Evolutionary conservation across 1,140 invertebrate genomes (phyloP).

Genomic region (Zaprionus gabonicus): DNA sequence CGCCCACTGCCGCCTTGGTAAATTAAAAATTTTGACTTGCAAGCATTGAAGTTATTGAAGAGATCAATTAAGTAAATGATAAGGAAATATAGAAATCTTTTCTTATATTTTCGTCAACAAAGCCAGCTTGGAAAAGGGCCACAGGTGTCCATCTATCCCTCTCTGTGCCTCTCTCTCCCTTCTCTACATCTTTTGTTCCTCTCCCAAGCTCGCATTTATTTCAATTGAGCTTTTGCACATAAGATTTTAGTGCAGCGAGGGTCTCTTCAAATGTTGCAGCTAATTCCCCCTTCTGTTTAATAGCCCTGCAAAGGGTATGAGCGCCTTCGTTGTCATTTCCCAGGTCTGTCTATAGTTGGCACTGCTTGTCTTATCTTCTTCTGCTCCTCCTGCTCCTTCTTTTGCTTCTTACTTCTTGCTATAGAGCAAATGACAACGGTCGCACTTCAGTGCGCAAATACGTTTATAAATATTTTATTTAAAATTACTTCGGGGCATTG

Average conservation of each 20-base stretch:
- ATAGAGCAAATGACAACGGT: conserved; percentile 57
- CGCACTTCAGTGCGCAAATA: conserved; percentile 74
- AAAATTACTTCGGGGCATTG: conserved; percentile 74
- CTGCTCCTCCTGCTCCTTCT: conserved; percentile 6
- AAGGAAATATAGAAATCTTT: too few relatives aligned
- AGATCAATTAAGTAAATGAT: too few relatives aligned
- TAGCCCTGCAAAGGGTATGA: conserved; percentile 28
- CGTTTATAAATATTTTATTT: conserved; percentile 80
- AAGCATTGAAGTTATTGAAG: too few relatives aligned
- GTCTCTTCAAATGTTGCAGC: not conserved
- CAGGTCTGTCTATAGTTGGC: conserved; percentile 6
- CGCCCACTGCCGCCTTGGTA: too few relatives aligned
- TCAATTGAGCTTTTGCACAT: not conserved
- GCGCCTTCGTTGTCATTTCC: conserved; percentile 6
- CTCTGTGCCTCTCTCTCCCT: not conserved
- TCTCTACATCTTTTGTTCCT: not conserved
- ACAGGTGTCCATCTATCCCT: not conserved
- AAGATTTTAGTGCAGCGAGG: not conserved
- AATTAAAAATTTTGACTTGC: too few relatives aligned
- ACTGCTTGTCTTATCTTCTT: not conserved
- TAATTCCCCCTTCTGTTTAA: conserved; percentile 21
- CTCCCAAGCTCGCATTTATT: not conserved
- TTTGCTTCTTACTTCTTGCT: conserved; percentile 10
- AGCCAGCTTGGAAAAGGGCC: not conserved
- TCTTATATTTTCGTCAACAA: too few relatives aligned